These are phyloP conservation scores for Anguilla rostrata DNA, from an alignment of 2,113 vertebrate genomes.

Conservation along the genomic window DNA sequence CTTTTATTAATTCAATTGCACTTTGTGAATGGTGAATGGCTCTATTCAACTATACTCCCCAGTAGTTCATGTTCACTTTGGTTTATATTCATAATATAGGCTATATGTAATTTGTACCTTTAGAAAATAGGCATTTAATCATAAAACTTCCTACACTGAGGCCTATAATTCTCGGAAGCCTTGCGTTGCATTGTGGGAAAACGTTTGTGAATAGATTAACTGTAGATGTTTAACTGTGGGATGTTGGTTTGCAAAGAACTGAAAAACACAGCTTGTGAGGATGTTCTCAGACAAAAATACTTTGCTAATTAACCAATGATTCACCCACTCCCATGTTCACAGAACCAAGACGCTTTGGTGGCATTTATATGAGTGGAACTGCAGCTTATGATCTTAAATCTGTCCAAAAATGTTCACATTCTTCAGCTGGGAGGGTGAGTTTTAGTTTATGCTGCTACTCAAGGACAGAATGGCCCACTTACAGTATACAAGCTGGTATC, in stretches of 20 bases:
- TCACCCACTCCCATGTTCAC: not conserved
- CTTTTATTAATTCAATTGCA: too few relatives aligned
- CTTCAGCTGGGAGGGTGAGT: not conserved
- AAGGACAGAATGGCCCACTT: slow-evolving; percentile 9
- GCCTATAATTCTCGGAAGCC: not conserved
- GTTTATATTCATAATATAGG: too few relatives aligned
- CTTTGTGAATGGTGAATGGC: too few relatives aligned
- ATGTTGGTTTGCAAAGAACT: not conserved
- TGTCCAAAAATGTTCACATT: not conserved
- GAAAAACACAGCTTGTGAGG: not conserved
- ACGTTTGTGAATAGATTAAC: not conserved
- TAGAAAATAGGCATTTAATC: not conserved
- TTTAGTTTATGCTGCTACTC: not conserved
- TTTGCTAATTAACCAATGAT: not conserved
- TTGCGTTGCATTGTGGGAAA: not conserved
- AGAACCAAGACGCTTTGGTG: not conserved
- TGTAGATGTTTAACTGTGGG: not conserved
- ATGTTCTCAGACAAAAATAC: not conserved
- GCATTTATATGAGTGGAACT: not conserved
- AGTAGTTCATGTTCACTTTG: too few relatives aligned
- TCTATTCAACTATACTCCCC: too few relatives aligned
- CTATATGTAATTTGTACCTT: not conserved
- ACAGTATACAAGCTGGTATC: not conserved
- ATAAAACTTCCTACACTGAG: not conserved
- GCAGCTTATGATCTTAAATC: not conserved